phyloP scores from a whole-genome alignment of 2,888 invertebrate species.

The Axea sp. region DNA sequence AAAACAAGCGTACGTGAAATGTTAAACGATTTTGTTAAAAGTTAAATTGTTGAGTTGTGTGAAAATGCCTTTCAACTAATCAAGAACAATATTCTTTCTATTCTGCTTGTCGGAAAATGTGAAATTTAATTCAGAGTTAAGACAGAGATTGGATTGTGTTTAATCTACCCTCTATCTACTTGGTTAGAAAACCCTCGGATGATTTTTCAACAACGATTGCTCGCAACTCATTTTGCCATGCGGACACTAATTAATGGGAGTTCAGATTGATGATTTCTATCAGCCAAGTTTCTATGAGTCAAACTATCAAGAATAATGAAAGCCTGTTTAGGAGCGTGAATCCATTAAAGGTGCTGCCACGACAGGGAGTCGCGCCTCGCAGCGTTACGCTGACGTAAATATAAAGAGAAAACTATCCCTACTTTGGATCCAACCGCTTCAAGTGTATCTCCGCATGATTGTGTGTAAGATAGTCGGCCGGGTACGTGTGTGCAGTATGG shows the following conservation, averaged over 20 bases:
- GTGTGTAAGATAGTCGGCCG: conserved; percentile 33
- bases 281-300: conserved; percentile 32
- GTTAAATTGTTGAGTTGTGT: too few relatives aligned
- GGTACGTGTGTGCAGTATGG: conserved; percentile 49
- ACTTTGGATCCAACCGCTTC: conserved; percentile 32
- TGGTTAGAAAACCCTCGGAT: too few relatives aligned
- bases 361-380: conserved; percentile 49
- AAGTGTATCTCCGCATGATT: conserved; percentile 47
- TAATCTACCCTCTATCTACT: too few relatives aligned
- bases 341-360: conserved; percentile 64
- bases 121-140: too few relatives aligned
- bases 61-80: too few relatives aligned
- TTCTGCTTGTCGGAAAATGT: too few relatives aligned
- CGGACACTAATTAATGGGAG: conserved; percentile 44
- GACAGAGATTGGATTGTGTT: too few relatives aligned
- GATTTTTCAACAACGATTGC: too few relatives aligned
- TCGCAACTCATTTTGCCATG: too few relatives aligned
- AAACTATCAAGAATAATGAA: conserved; percentile 58
- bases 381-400: conserved; percentile 55
- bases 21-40: too few relatives aligned
- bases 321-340: conserved; percentile 56
- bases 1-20: too few relatives aligned
- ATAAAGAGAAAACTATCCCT: conserved; percentile 54
- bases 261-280: conserved; percentile 37
- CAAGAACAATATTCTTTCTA: too few relatives aligned